phyloP scores from a whole-genome alignment of 2,888 invertebrate genomes.

The Tenthredo mesomela region DNA sequence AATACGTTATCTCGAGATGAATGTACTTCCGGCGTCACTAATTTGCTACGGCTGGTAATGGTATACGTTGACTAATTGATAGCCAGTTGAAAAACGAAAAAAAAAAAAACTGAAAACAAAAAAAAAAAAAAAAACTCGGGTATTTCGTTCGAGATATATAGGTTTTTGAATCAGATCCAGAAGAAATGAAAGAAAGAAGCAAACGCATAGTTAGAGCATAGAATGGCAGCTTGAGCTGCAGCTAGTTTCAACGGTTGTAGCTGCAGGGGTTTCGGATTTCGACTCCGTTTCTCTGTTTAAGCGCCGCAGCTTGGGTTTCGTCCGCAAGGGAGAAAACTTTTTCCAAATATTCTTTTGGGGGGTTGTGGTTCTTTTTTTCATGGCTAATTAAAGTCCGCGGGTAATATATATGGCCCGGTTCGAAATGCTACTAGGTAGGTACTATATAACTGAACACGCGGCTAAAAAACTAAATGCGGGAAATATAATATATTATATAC shows the following conservation, averaged over 20 bases:
- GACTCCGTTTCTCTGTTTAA: neutral
- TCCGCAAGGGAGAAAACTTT: neutral
- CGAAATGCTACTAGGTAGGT: neutral
- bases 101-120: neutral
- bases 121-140: neutral
- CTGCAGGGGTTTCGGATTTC: slow-evolving; percentile 42
- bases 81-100: neutral
- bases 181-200: slow-evolving; percentile 2
- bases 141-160: slow-evolving; percentile 41
- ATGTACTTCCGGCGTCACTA: slow-evolving; percentile 45
- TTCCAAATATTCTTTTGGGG: slow-evolving; percentile 32
- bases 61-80: slow-evolving; percentile 50
- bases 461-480: neutral
- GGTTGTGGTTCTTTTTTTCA: slow-evolving; percentile 48
- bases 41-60: slow-evolving; percentile 46
- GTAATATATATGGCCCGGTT: neutral
- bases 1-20: slow-evolving; percentile 41
- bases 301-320: slow-evolving; percentile 24
- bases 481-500: neutral
- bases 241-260: slow-evolving; percentile 31
- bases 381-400: slow-evolving; percentile 43
- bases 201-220: neutral
- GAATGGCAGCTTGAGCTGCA: neutral
- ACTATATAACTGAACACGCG: neutral
- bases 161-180: slow-evolving; percentile 35